phyloP scores from a whole-genome alignment of 2,797 vertebrate genomes.

The Cryptoblepharus egeriae region DNA sequence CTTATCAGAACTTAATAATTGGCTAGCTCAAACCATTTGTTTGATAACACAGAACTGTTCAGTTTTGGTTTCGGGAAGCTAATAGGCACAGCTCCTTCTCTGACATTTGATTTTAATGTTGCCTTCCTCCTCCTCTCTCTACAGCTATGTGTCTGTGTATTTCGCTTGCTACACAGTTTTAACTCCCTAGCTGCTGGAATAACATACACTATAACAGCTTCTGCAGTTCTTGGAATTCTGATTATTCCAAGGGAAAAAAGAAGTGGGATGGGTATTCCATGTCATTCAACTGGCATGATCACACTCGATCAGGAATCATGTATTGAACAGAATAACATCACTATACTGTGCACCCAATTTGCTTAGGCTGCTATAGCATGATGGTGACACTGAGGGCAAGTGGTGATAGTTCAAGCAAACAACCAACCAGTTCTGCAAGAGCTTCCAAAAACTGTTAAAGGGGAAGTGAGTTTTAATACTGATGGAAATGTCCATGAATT shows the following conservation, averaged over 20 bases:
- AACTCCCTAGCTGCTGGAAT: slow-evolving; percentile 57
- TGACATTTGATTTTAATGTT: slow-evolving; percentile 76
- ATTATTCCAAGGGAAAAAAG: neutral
- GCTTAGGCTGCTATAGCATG: too few relatives aligned
- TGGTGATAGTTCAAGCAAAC: neutral
- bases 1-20: slow-evolving; percentile 73
- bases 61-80: slow-evolving; percentile 67
- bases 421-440: neutral
- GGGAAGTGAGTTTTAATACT: neutral
- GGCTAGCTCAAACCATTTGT: slow-evolving; percentile 67
- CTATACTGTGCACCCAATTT: neutral
- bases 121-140: slow-evolving; percentile 70
- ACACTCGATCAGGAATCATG: neutral
- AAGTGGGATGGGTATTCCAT: neutral
- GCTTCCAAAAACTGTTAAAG: neutral
- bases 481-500: neutral
- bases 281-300: neutral
- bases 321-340: neutral
- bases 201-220: neutral
- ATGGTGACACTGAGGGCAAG: neutral
- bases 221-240: neutral
- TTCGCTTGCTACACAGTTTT: slow-evolving; percentile 57
- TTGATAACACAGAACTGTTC: slow-evolving; percentile 68
- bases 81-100: slow-evolving; percentile 66
- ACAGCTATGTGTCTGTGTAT: slow-evolving; percentile 59